A percentile compares a stretch with the other conserved stretches of the same genome.
phyloP scores from a whole-genome alignment of 2,113 vertebrate genomes.

The Peromyscus californicus region DNA sequence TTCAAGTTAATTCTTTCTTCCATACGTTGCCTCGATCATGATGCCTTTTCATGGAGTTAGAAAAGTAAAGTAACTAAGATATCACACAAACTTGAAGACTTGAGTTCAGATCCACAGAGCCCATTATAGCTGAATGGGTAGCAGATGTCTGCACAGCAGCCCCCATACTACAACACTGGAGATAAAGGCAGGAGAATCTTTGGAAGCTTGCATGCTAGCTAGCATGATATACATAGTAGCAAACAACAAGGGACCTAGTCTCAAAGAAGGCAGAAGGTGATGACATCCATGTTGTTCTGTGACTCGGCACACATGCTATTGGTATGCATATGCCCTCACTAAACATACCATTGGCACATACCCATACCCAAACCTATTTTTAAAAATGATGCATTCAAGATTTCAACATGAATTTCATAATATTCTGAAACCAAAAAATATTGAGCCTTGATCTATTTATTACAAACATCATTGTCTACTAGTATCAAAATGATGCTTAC shows the following conservation, averaged over 20 bases:
- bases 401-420: constrained; percentile 60
- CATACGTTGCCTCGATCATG: not conserved
- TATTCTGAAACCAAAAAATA: constrained; percentile 58
- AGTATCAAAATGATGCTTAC: constrained; percentile 35
- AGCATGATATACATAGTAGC: not conserved
- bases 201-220: not conserved
- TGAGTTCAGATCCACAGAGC: not conserved
- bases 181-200: not conserved
- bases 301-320: not conserved
- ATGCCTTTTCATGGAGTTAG: not conserved
- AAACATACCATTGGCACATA: no score
- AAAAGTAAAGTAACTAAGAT: not conserved
- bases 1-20: not conserved
- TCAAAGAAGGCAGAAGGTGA: not conserved
- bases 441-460: constrained; percentile 21
- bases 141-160: not conserved
- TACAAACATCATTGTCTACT: constrained; percentile 49
- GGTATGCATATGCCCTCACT: not conserved
- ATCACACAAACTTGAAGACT: not conserved
- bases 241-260: not conserved
- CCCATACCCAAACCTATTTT: not conserved
- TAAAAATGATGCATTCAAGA: constrained; percentile 18
- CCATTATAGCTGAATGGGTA: no score
- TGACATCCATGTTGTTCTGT: no score
- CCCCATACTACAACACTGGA: no score